Conservation (phyloP, 2,797 vertebrate species). For the Antrozous pallidus region DNA sequence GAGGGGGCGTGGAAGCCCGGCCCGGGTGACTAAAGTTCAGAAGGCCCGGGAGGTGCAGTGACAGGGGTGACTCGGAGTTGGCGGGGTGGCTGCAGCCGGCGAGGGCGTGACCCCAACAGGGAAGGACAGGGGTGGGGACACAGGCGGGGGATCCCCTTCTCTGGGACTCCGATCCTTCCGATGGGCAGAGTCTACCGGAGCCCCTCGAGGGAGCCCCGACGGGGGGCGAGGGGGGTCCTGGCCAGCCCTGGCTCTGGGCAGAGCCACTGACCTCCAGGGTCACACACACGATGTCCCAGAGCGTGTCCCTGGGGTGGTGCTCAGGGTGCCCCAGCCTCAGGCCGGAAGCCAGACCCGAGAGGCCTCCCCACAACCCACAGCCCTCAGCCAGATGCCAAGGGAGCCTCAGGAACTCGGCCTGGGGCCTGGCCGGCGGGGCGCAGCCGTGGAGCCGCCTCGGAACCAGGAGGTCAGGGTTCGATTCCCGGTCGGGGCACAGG, state of each 20-base stretch:
- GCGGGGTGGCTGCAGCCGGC: background rate
- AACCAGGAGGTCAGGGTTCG: too few relatives aligned
- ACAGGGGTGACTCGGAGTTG: background rate
- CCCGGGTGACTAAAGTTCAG: conserved; percentile 14
- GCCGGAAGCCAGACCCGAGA: background rate
- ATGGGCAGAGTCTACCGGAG: background rate
- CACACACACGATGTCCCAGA: background rate
- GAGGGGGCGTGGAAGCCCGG: background rate
- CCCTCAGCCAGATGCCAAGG: background rate
- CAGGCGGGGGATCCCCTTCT: background rate
- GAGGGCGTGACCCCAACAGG: background rate
- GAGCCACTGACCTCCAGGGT: background rate
- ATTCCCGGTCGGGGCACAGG: too few relatives aligned
- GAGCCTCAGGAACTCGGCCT: background rate
- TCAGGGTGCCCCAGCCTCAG: background rate
- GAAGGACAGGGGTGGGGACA: background rate
- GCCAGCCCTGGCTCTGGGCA: background rate
- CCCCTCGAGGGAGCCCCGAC: background rate
- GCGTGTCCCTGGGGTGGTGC: background rate
- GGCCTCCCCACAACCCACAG: background rate
- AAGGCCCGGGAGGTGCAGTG: background rate
- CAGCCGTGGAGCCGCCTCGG: too few relatives aligned
- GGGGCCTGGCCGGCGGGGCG: too few relatives aligned
- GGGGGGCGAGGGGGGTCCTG: too few relatives aligned
- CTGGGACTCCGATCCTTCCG: background rate